Evolutionary conservation across 1,140 invertebrate genomes (phyloP).

Genomic region (Parapsyche elsis): DNA sequence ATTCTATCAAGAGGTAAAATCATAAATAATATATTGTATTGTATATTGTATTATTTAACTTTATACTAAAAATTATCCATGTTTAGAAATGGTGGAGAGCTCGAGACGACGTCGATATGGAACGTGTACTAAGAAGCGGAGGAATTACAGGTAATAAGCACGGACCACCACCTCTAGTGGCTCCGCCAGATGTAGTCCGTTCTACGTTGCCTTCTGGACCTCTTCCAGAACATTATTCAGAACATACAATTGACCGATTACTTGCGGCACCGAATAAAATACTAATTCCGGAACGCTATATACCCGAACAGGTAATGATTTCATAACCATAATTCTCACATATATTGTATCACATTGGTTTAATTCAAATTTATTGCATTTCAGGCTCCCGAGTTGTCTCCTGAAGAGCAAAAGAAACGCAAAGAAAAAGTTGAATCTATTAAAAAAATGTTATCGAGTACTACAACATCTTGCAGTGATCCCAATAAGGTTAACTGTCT

Average conservation of each 20-base stretch:
- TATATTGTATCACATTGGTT: not conserved
- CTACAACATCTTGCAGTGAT: slow-evolving; percentile 67
- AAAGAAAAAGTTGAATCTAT: slow-evolving; percentile 90
- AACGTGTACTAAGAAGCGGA: slow-evolving; percentile 72
- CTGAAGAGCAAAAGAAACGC: slow-evolving; percentile 83
- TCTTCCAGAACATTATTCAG: slow-evolving; percentile 67
- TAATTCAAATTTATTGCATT: slow-evolving; percentile 21
- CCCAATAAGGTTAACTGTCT: slow-evolving; percentile 62
- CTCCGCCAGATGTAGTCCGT: slow-evolving; percentile 85
- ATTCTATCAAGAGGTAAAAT: slow-evolving; percentile 70
- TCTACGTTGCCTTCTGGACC: slow-evolving; percentile 76
- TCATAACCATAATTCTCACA: not conserved
- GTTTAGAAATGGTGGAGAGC: slow-evolving; percentile 69
- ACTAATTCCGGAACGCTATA: slow-evolving; percentile 89
- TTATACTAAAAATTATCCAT: slow-evolving; percentile 11
- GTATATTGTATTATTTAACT: not conserved
- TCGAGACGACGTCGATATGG: slow-evolving; percentile 88
- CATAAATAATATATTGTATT: slow-evolving; percentile 54
- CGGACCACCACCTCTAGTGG: slow-evolving; percentile 68
- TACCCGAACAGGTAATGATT: slow-evolving; percentile 81
- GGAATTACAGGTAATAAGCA: slow-evolving; percentile 56
- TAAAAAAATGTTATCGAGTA: slow-evolving; percentile 87
- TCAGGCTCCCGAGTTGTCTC: slow-evolving; percentile 79
- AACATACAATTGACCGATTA: slow-evolving; percentile 85
- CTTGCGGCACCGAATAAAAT: slow-evolving; percentile 90